Evolutionary conservation across 2,113 vertebrate species (phyloP).

Genomic region (Alethe diademata): DNA sequence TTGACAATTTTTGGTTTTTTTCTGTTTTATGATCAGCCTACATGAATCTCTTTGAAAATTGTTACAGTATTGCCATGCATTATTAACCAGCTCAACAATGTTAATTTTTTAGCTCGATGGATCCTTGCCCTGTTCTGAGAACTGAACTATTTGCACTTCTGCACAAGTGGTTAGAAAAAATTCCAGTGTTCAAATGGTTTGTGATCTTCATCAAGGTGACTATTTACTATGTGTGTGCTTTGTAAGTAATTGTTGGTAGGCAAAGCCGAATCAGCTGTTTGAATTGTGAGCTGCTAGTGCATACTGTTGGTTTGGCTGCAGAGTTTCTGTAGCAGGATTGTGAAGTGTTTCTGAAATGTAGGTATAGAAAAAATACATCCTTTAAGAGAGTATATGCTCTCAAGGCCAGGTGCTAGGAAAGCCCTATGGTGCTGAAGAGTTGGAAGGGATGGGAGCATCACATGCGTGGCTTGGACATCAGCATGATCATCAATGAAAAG

Average conservation of each 20-base stretch:
- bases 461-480: rapidly evolving
- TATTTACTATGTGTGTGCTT: not conserved
- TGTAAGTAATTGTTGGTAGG: rapidly evolving
- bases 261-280: not conserved
- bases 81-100: not conserved
- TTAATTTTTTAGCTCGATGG: not conserved
- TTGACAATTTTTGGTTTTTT: not conserved
- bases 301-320: not conserved
- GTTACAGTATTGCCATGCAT: rapidly evolving
- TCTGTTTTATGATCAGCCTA: not conserved
- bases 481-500: rapidly evolving
- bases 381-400: not conserved
- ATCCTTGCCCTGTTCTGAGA: not conserved
- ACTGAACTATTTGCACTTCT: not conserved
- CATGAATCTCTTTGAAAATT: not conserved
- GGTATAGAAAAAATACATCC: rapidly evolving
- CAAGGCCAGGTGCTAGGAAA: not conserved
- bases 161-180: not conserved
- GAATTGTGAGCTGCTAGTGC: not conserved
- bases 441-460: not conserved
- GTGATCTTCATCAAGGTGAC: not conserved
- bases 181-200: not conserved
- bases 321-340: not conserved
- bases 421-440: not conserved
- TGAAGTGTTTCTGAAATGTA: not conserved